Base-by-base conservation (phyloP, 2,797 vertebrate species). In the Notamacropus eugenii region DNA sequence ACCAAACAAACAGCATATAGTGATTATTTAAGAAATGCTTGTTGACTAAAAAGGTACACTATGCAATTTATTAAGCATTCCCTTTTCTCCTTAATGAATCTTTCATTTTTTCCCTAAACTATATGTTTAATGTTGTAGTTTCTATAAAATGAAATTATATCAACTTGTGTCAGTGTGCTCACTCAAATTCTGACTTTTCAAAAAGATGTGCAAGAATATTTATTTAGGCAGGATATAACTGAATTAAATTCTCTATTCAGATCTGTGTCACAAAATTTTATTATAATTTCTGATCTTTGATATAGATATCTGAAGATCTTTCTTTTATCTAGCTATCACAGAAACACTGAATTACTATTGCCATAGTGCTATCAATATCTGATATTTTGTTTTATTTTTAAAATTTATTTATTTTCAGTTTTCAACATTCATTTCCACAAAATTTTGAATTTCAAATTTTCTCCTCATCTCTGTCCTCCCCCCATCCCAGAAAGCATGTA, bases 101-200 rank as follows among this genome's bases (percentile, higher is more conserved):
- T 97, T 94, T 98, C 97, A 94, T 94, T 97, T 98, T 95, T 98
- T 98, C 98, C 98, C 97, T 50, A 97, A 97, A 98, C 98, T 95
- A 96, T 93, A 55, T 98, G 98, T 98, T 98, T 97, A 98, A 98
- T 98, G 97, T 97, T 98, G 97, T 97, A 98, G 98, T 98, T 97
- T 97, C 98, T 98, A 98, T 98, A 98, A 99, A 98, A 97, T 97
- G 97, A 98, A 99, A 98, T 98, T 95, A 98, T 97, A 98, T 93
- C 97, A 95, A 97, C 97, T 98, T 98, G 97, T 98, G 97, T 98
- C 98, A 97, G 97, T 97, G 98, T 95, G 90, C 95, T 91, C 74
- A 91, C 94, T 97, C 94, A 31, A 96, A 96, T 96, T 97, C 95
- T 98, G 97, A 98, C 95, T 95, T 94, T 92, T 97, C 97, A 98